phyloP scores from a whole-genome alignment of 2,888 invertebrate species.

The Andricus quercusramuli region DNA sequence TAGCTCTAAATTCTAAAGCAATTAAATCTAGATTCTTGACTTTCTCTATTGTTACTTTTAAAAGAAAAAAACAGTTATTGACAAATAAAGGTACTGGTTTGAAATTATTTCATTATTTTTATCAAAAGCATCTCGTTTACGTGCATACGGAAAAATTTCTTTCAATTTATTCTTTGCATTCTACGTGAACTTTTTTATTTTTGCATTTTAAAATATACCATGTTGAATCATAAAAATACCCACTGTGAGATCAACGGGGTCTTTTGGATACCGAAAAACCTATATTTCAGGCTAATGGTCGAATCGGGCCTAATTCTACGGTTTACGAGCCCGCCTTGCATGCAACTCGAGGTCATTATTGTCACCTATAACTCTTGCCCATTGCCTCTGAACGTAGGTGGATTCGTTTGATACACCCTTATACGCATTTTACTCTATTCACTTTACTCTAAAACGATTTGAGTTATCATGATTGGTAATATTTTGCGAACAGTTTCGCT shows the following conservation, averaged over 20 bases:
- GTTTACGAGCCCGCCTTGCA: conserved; percentile 65
- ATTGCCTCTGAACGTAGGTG: conserved; percentile 32
- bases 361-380: conserved; percentile 53
- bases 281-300: conserved; percentile 70
- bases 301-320: conserved; percentile 70
- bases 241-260: conserved; percentile 42
- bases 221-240: conserved; percentile 10
- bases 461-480: background rate
- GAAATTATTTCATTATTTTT: too few species aligned
- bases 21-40: too few species aligned
- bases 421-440: background rate
- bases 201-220: conserved; percentile 7
- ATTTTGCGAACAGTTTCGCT: background rate
- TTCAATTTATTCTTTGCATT: too few species aligned
- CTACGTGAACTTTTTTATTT: too few species aligned
- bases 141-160: too few species aligned
- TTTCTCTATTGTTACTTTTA: too few species aligned
- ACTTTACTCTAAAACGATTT: background rate
- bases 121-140: too few species aligned
- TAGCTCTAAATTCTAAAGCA: too few species aligned
- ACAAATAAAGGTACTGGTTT: too few species aligned
- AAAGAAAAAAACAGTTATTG: too few species aligned
- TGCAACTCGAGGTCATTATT: conserved; percentile 52
- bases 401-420: background rate
- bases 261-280: conserved; percentile 16